Percentiles rank a stretch among this genome's conserved stretches.
phyloP scores from a whole-genome alignment of 2,113 vertebrate species.

The Peromyscus maniculatus region DNA sequence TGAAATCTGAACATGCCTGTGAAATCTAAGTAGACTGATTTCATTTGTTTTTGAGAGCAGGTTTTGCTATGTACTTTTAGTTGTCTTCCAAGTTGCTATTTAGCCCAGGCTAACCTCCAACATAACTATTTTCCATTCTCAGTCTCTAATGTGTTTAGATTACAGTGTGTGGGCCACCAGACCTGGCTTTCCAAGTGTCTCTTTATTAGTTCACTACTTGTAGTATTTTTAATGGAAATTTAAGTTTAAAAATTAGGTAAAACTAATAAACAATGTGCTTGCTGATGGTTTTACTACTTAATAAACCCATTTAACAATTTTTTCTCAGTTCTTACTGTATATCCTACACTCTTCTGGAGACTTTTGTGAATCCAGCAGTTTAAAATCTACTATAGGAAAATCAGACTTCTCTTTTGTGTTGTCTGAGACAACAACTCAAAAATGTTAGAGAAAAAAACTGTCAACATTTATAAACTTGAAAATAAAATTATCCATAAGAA shows the following conservation, averaged over 20 bases:
- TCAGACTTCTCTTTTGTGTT: not conserved
- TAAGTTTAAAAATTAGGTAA: slow-evolving; percentile 48
- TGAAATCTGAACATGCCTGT: not conserved
- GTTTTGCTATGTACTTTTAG: not conserved
- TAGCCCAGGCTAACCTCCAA: not conserved
- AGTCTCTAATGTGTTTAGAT: not conserved
- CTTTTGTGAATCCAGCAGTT: not conserved
- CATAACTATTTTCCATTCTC: not conserved
- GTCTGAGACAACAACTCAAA: slow-evolving; percentile 1
- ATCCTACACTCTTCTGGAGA: not conserved
- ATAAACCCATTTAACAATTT: not conserved
- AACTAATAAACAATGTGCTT: slow-evolving; percentile 7
- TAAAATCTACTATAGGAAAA: not conserved
- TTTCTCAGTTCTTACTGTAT: not conserved
- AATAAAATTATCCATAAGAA: not conserved
- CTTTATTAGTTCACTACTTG: slow-evolving; percentile 28
- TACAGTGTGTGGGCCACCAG: not conserved
- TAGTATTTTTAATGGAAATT: slow-evolving; percentile 21
- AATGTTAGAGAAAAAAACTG: not conserved
- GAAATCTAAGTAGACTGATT: not conserved
- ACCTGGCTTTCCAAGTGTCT: not conserved
- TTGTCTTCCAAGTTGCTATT: not conserved
- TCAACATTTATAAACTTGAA: slow-evolving; percentile 26
- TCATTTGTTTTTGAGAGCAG: not conserved
- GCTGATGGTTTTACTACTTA: not conserved